Evolutionary conservation across 2,888 invertebrate species (phyloP), one percentile per base, ranked within the genome.

Genomic region (Eudemis profundana): DNA sequence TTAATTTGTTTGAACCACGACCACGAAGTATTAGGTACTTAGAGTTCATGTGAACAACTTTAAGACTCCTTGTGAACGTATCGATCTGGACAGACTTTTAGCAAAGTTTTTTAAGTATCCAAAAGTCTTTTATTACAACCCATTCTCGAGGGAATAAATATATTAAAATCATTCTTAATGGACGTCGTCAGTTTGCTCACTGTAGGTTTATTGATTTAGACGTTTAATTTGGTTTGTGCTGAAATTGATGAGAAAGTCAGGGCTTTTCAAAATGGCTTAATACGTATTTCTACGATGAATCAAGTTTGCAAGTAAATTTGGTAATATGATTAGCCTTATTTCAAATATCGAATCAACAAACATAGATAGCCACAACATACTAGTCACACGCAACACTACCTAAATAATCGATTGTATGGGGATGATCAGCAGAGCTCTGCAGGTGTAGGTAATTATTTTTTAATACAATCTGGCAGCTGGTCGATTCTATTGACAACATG

Each of bases 201-300:
- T 36, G 46, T 57, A 21, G 7, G 15, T 46, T 57, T 57, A 33
- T 27, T 27, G 38, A 15, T n/a, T 17, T 12, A 40, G 38, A 36
- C 21, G 40, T 54, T 17, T 47, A 36, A 61, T 49, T 60, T 14
- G 50, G 27, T 29, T 19, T 19, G 10, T 29, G 21, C 42, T 42
- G 40, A 53, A 27, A 19, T 33, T 50, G 7, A 50, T 61, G 12
- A 50, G 14, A 19, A n/a, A 15, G 40, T 5, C 40, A 15, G 12
- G 4, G 12, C 1, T 44, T 46, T 10, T 21, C 4, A 12, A 21
- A 42, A 42, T 15, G 27, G n/a, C 15, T 17, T 42, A 15, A 27
- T 8, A 7, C 17, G 12, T 42, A 54, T 40, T 42, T 27, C 14
- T 54, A n/a, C 40, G 15, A 42, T 42, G 1, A 27, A 4, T 10